Evolutionary conservation across 1,140 invertebrate species (phyloP).

Genomic region (Lepidurus couesii): DNA sequence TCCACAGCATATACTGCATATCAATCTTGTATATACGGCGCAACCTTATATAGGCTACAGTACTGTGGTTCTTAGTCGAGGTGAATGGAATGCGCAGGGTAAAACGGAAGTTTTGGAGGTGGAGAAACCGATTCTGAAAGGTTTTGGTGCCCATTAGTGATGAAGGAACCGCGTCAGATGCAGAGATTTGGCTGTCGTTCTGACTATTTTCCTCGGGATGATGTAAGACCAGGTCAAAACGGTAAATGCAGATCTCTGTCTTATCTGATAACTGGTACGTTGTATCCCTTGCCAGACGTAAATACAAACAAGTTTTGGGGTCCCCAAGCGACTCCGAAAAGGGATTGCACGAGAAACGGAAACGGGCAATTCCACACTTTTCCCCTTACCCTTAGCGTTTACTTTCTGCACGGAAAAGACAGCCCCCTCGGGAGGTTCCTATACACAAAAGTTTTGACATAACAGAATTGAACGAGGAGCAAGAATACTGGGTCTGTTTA

Average conservation of each 20-base stretch:
- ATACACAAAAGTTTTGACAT: neutral
- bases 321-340: neutral
- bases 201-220: neutral
- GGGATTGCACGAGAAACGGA: neutral
- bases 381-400: neutral
- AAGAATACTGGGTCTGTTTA: neutral
- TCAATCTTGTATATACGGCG: no score
- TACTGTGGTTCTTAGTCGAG: neutral
- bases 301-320: neutral
- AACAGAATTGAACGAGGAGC: neutral
- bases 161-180: neutral
- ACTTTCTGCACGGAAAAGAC: neutral
- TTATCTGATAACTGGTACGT: neutral
- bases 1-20: no score
- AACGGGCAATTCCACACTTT: conserved; percentile 3
- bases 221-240: neutral
- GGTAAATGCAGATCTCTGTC: conserved; percentile 16
- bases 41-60: neutral
- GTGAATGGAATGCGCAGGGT: neutral
- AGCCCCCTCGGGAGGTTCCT: neutral
- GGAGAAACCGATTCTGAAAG: neutral
- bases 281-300: neutral
- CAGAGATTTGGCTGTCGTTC: neutral
- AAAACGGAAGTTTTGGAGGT: neutral
- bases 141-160: neutral